Percentiles rank a stretch among this genome's conserved stretches.
These are phyloP conservation scores for Sarcoramphus papa DNA, from an alignment of 2,797 vertebrate genomes.

Conservation along the genomic window DNA sequence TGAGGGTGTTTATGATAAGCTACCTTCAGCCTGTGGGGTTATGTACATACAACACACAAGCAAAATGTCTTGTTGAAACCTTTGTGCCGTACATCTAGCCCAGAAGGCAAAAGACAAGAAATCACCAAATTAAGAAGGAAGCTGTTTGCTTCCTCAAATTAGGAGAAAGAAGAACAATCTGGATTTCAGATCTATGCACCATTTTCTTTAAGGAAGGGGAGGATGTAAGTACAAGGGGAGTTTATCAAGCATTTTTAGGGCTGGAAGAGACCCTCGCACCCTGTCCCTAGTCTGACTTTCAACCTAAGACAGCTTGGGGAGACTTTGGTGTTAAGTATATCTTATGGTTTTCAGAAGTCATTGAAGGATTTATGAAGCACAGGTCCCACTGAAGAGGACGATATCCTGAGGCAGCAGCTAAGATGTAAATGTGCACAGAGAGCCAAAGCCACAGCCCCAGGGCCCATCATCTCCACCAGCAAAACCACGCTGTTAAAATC, in stretches of 20 bases:
- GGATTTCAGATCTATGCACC: rapidly evolving
- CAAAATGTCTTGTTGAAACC: not conserved
- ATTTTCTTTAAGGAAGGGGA: not conserved
- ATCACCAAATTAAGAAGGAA: not conserved
- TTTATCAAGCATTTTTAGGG: not conserved
- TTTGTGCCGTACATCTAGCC: not conserved
- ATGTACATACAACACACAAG: not conserved
- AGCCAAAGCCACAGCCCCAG: not conserved
- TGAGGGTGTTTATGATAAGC: not conserved
- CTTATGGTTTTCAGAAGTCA: not conserved
- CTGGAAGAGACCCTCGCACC: not conserved
- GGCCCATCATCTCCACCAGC: rapidly evolving
- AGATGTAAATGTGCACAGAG: not conserved
- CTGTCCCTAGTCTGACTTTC: not conserved
- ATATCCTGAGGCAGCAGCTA: not conserved
- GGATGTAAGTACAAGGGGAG: not conserved
- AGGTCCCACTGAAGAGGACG: not conserved
- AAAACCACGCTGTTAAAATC: not conserved
- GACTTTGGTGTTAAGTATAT: not conserved
- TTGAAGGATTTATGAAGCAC: not conserved
- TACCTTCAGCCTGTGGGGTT: not conserved
- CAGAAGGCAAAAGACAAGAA: not conserved
- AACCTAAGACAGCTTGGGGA: not conserved
- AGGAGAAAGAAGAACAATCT: not conserved
- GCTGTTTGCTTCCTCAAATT: not conserved